These are phyloP conservation scores for Andrena trimmerana DNA, from an alignment of 2,888 invertebrate genomes.

Conservation along the genomic window DNA sequence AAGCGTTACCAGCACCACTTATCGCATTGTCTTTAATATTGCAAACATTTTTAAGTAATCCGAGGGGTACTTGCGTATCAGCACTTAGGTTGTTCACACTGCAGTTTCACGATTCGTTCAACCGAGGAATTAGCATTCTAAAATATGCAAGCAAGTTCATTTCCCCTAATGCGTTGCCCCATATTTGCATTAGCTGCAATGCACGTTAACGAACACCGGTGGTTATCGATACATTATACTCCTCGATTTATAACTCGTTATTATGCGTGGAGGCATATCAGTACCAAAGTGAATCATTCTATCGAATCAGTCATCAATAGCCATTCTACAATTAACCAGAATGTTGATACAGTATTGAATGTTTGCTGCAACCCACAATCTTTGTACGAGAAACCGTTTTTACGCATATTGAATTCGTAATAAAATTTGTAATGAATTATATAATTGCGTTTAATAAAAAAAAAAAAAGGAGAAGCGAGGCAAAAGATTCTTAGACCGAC, in stretches of 20 bases:
- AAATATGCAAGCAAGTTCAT: slow-evolving; percentile 3
- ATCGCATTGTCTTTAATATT: not conserved
- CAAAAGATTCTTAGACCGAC: not conserved
- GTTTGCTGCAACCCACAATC: slow-evolving; percentile 21
- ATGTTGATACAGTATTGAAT: slow-evolving; percentile 20
- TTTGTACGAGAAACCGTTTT: slow-evolving; percentile 30
- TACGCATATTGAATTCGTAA: not conserved
- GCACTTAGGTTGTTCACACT: not conserved
- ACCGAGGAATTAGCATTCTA: not conserved
- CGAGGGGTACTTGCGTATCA: slow-evolving; percentile 4
- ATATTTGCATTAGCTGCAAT: slow-evolving; percentile 34
- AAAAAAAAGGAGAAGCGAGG: not conserved
- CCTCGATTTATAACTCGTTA: slow-evolving; percentile 32
- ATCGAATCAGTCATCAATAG: slow-evolving; percentile 27
- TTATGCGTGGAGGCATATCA: slow-evolving; percentile 40
- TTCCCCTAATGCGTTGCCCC: not conserved
- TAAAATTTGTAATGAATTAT: slow-evolving; percentile 22
- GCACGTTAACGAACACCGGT: not conserved
- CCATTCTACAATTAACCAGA: slow-evolving; percentile 10
- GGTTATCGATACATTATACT: slow-evolving; percentile 19
- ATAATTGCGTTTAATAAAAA: slow-evolving; percentile 23
- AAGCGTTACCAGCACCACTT: slow-evolving; percentile 16
- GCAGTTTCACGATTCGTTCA: not conserved
- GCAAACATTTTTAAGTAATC: not conserved
- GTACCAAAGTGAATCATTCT: slow-evolving; percentile 32